A percentile compares a stretch with the other conserved stretches of the same genome.
These are phyloP conservation scores for Hypanus sabinus DNA, from an alignment of 2,113 vertebrate genomes.

Conservation along the genomic window DNA sequence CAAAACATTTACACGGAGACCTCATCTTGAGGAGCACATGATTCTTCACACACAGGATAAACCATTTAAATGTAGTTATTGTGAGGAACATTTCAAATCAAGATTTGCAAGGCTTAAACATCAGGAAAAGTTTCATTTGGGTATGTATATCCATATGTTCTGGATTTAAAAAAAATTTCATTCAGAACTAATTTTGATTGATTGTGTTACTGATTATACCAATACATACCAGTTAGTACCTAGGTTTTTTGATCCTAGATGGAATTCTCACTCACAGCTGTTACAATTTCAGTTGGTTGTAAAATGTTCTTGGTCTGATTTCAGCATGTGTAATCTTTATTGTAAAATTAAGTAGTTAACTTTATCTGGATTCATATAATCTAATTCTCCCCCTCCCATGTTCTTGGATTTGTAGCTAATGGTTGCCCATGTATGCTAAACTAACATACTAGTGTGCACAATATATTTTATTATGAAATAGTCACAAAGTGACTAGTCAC, in stretches of 20 bases:
- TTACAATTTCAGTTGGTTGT: neutral
- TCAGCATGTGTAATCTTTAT: neutral
- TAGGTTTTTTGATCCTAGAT: neutral
- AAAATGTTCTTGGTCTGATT: neutral
- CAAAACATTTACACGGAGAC: conserved; percentile 87
- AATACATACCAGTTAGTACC: neutral
- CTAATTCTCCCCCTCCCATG: too few species aligned
- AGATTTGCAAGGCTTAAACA: conserved; percentile 91
- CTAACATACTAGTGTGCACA: neutral
- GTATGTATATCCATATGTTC: conserved; percentile 47
- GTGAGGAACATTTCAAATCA: conserved; percentile 90
- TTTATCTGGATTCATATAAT: neutral
- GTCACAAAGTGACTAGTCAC: too few species aligned
- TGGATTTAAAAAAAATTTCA: neutral
- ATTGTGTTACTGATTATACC: neutral
- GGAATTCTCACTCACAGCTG: neutral
- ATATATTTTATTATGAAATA: neutral
- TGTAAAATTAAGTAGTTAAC: neutral
- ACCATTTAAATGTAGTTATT: conserved; percentile 92
- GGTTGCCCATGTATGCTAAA: neutral
- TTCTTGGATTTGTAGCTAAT: neutral
- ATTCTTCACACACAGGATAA: conserved; percentile 93
- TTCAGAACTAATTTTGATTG: neutral
- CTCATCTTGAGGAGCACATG: conserved; percentile 94
- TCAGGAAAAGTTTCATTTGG: conserved; percentile 93